Evolutionary conservation across 2,797 vertebrate species (phyloP), one percentile per base, ranked within the genome.

Genomic region (Schizopygopsis pylzovi): DNA sequence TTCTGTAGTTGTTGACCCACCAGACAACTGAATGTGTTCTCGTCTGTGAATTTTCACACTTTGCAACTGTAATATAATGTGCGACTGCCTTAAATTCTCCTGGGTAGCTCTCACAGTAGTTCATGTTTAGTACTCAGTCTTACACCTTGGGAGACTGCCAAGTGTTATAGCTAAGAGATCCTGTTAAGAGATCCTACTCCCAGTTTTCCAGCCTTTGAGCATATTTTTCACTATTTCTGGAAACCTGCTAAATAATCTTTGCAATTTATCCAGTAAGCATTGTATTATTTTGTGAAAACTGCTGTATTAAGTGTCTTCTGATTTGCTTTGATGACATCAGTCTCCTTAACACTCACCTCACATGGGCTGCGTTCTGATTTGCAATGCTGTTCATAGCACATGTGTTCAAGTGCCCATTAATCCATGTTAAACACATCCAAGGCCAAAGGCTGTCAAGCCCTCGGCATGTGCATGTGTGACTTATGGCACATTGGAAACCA

Each of bases 351-450:
- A 47, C 71, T 54, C 20, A 71, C 37, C 7, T 65, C 45, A 61
- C 25, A 52, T 6, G 6, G 41, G 15, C n/a, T 65, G 25, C n/a
- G 65, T 37, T 63, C 43, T 82, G 72, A 85, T 85, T 82, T 82
- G 72, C 56, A 33, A n/a, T 37, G 72, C 73, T 68, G 41, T 65
- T 72, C 25, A 13, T 33, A 54, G 22, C 61, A 77, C 68, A 37
- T 87, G 88, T 85, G 56, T 70, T 85, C 77, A 83, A 77, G 83
- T 77, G 28, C 45, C 83, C 81, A 91, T 90, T 90, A 88, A 89
- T 90, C 90, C 85, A 45, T 82, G 86, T 88, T 90, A 90, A 89
- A 85, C 89, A 84, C 61, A 41, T 82, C 59, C 52, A 71, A 61
- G 81, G 87, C 83, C 71, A 78, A 20, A 33, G 54, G 82, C 80